A percentile compares a stretch with the other conserved stretches of the same genome.
These are phyloP conservation scores for Datnioides undecimradiatus DNA, from an alignment of 2,113 vertebrate species.

Conservation along the genomic window DNA sequence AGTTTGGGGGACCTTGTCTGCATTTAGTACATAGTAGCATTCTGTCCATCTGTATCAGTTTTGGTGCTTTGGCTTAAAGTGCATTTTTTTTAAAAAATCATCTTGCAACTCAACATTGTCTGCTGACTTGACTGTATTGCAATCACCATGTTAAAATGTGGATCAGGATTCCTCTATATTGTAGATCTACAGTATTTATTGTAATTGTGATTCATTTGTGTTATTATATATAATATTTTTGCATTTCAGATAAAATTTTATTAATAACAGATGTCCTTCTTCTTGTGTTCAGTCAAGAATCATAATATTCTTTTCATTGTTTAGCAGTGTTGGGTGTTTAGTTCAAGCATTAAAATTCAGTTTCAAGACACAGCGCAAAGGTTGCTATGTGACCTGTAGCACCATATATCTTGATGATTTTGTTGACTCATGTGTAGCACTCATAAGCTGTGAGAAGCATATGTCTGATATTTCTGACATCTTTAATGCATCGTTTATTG, in stretches of 20 bases:
- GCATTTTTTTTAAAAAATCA: neutral
- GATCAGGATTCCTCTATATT: neutral
- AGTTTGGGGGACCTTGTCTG: neutral
- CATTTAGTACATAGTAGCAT: neutral
- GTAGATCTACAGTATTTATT: slow-evolving; percentile 61
- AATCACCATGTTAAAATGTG: neutral
- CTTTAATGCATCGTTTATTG: too few species aligned
- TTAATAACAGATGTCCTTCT: neutral
- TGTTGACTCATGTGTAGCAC: too few species aligned
- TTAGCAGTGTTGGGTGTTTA: slow-evolving; percentile 1
- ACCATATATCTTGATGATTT: neutral
- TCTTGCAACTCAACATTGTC: neutral
- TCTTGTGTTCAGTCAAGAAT: neutral
- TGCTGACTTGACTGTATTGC: neutral
- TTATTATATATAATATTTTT: slow-evolving; percentile 34
- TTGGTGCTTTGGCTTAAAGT: neutral
- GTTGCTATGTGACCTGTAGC: neutral
- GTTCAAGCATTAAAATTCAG: neutral
- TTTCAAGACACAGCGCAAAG: neutral
- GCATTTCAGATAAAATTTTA: slow-evolving; percentile 26
- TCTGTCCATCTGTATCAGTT: neutral
- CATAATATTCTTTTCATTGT: too few species aligned
- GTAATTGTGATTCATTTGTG: neutral
- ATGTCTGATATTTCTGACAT: neutral
- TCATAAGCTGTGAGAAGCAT: neutral